Base-by-base conservation (phyloP, 2,113 vertebrate species). In the Corythaeola cristata region DNA sequence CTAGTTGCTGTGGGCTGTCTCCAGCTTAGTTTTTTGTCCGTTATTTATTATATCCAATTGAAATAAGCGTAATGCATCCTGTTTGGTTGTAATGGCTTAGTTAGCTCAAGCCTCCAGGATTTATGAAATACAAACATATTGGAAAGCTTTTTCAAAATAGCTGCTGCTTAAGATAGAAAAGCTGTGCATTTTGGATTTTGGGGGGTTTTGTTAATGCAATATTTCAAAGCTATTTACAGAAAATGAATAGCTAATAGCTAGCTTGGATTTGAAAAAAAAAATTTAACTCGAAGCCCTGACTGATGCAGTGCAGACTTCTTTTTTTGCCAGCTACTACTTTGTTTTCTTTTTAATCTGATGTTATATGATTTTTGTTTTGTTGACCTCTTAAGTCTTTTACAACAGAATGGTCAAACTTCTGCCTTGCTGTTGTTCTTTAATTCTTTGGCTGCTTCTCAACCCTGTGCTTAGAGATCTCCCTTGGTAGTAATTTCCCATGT, bases 221-320 rank as follows among this genome's bases (percentile, higher is more conserved):
- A 56, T 88, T 94, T 94, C 27, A 56, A 87, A 94, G 19, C 18
- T 66, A 23, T 55, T 83, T 77, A 58, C 16, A 64, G 50, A 58
- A 88, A 86, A 66, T 9, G 62, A 59, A 22, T 32, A 63, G 13
- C 9, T 88, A 55, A 47, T 62, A 85, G 24, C 14, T 81, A 23
- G 23, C 44, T 67, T 45, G 30, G 15, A 17, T 44, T 44, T 80
- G 15, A 79, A 88, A 69, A 69, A 69, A 66, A 49, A 22, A 23
- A 32, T 17, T 23, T 35, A 89, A 3, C 32, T 81, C 17, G 3
- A 69, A 75, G 56, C 21, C 32, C 37, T 53, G 27, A 64, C 11
- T 87, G 59, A 67, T 27, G 33, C 50, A 17, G 19, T 78, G 6
- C 27, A 79, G 44, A n/a, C 9, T 60, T 49, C 49, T 39, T 82